Base-by-base conservation (phyloP, 2,888 invertebrate genomes). In the Drosophila formosana region DNA sequence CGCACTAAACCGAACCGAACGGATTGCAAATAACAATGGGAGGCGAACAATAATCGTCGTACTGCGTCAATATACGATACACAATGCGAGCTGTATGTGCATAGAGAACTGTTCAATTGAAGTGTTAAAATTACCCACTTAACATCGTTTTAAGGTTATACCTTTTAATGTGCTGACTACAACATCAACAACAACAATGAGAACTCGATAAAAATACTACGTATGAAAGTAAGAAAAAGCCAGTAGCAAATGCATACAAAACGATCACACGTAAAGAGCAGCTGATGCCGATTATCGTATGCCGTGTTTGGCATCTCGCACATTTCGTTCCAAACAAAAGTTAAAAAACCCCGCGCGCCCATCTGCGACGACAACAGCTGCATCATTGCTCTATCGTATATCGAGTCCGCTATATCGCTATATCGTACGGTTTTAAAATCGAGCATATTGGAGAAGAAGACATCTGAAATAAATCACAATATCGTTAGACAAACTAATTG, bases 121-220 rank as follows among this genome's bases (percentile, higher is more conserved):
- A 88, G 88, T 83, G 83, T 88, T 83, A 83, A 88, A 88, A 83
- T 83, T 85, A 75, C 66, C 88, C 86, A 83, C 83, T 83, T 83
- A 88, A 83, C 88, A 85, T 82, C 86, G 68, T 78, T 80, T 88
- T 83, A 85, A 88, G 88, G 86, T 75, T 83, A 71, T 75, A 78
- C 66, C 72, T 78, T 78, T 86, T 62, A 79, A 80, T 79, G 85
- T 74, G 80, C 52, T 68, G 75, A 47, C 57, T 47, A 57, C 47
- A 57, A 26, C n/a, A 46, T 28, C 8, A 41, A 28, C 3, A 49
- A 30, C 11, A 13, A 18, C 23, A 30, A 23, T 4, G 43, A 23
- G 7, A 47, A 28, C 11, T 45, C 25, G 25, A 25, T 6, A 30
- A 18, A 41, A 34, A 9, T 34, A 34, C 9, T n/a, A 25, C 5